Base-by-base conservation (phyloP, 1,140 invertebrate genomes). In the Trichonephila clavata region DNA sequence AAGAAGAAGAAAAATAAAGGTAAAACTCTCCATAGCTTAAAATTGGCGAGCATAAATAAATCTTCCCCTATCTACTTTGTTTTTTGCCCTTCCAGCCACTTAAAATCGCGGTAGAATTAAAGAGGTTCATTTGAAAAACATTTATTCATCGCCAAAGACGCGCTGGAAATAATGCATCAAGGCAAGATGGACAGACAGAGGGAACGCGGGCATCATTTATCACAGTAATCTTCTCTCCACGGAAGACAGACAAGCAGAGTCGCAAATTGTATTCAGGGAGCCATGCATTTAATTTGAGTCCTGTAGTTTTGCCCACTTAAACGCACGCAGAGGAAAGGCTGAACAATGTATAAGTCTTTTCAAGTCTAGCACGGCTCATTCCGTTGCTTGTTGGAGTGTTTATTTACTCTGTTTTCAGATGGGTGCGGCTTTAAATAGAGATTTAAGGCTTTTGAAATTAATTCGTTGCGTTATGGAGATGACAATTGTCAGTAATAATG, bases 141-240 rank as follows among this genome's bases (percentile, higher is more conserved):
- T 92, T 92, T 92, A 92, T 92, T 92, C 90, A 92, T 84, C 77
- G 90, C 60, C 90, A 59, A 92, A 84, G 80, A 92, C 90, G 90
- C 90, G 77, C 27, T 20, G 18, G 90, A 83, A 92, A 92, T 92
- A 92, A 92, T 92, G 77, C 90, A 92, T 65, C 59, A 65, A 57
- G 24, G 14, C n/a, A 20, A 61, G 71, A 77, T 77, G 71, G 71
- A 77, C 71, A 77, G 71, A 16, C 71, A 39, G 24, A 20, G 24
- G 20, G 57, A 57, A 65, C 50, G 20, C 80, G 10, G 20, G 59
- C 80, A 61, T 65, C 90, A 84, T 92, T 92, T 60, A 92, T 92
- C 90, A 84, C 80, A 13, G 39, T 84, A 92, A 92, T 92, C 90
- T 92, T 39, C 32, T 39, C 32, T 59, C 57, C 4, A 20, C 89